Evolutionary conservation across 2,113 vertebrate genomes (phyloP).

Genomic region (Pachypanchax playfairii): DNA sequence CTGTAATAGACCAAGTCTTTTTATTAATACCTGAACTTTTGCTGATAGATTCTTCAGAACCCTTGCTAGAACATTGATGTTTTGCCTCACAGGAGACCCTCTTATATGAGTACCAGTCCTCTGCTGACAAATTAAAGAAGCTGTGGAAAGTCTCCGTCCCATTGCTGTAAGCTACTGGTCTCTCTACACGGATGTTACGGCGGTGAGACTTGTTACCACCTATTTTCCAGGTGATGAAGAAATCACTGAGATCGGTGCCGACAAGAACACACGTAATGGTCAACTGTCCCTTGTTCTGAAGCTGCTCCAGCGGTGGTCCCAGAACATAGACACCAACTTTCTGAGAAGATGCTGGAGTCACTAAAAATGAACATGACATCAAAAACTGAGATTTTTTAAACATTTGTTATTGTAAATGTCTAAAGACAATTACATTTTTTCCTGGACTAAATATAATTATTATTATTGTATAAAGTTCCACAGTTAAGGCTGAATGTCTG

Average conservation of each 20-base stretch:
- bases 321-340: constrained; percentile 53
- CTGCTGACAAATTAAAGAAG: constrained; percentile 34
- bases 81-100: constrained; percentile 68
- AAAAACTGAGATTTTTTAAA: no score
- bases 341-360: constrained; percentile 47
- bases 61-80: constrained; percentile 48
- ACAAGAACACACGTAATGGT: constrained; percentile 69
- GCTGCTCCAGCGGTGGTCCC: constrained; percentile 35
- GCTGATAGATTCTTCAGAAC: constrained; percentile 34
- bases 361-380: constrained; percentile 35
- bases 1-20: not conserved
- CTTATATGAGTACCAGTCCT: constrained; percentile 49
- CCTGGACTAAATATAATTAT: no score
- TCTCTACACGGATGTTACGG: rapidly evolving
- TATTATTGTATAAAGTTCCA: no score
- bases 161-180: constrained; percentile 44
- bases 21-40: constrained; percentile 56
- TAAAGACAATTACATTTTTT: no score
- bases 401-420: no score
- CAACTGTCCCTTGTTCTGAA: constrained; percentile 11
- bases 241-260: constrained; percentile 37
- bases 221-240: constrained; percentile 69
- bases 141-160: constrained; percentile 66
- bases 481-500: no score
- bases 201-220: not conserved